These are phyloP conservation scores for Oxyura jamaicensis DNA, from an alignment of 2,113 vertebrate genomes.

Conservation along the genomic window DNA sequence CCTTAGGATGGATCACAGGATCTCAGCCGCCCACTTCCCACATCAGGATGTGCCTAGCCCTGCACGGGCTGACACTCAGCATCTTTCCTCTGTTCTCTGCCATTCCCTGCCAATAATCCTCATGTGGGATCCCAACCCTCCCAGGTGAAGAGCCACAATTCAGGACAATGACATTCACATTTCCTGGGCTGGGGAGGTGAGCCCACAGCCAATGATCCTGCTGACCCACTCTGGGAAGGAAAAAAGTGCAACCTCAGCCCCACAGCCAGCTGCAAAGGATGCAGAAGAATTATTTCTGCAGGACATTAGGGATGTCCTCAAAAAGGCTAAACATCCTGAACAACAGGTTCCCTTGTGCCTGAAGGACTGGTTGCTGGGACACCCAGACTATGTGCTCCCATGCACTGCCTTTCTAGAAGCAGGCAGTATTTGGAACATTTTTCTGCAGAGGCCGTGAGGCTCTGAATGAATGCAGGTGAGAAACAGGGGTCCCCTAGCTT, in stretches of 20 bases:
- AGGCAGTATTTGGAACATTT: neutral
- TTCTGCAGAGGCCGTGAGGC: neutral
- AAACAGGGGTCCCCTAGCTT: neutral
- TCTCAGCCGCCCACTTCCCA: neutral
- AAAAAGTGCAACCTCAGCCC: neutral
- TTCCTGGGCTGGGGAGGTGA: neutral
- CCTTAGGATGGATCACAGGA: neutral
- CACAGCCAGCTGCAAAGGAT: neutral
- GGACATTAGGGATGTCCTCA: neutral
- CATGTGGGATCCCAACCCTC: neutral
- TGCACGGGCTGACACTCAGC: neutral
- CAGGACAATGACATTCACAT: rapidly evolving
- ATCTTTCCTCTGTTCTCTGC: neutral
- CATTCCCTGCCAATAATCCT: neutral
- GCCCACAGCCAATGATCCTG: neutral
- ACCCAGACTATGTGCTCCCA: neutral
- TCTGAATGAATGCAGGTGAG: neutral
- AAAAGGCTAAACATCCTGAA: neutral
- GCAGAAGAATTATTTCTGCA: neutral
- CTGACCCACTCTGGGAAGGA: neutral
- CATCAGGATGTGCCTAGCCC: neutral
- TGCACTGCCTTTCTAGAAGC: neutral
- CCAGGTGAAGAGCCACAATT: neutral
- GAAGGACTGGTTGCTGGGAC: neutral
- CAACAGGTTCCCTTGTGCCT: neutral